Base-by-base conservation (phyloP, 2,888 invertebrate species). In the Macrosoma leucophasiata region DNA sequence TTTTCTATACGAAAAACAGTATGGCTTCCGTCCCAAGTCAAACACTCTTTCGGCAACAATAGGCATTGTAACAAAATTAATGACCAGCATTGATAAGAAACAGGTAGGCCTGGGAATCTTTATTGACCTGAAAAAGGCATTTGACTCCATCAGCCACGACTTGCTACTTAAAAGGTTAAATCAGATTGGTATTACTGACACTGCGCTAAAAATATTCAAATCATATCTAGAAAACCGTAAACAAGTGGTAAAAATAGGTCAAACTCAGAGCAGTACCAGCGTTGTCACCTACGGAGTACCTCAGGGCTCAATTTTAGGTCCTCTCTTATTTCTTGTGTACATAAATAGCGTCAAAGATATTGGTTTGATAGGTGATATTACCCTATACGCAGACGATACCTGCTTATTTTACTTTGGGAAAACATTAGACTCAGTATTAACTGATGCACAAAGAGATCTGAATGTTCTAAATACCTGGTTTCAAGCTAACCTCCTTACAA, bases 21-120 rank as follows among this genome's bases (percentile, higher is more conserved):
- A 33, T 8, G 37, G 32, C 1, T 37, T 37, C 8, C 13, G 4
- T 7, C 31, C 39, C 1, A 40, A 36, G 29, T 36, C 41, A 0
- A 41, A 33, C 17, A 44, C 46, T 3, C 20, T 43, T 1, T 29
- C 33, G 6, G 48, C 43, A 2, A 20, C 39, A 3, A 14, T 42
- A 1, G 48, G 43, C 17, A 13, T 46, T 9, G 23, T 41, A 1
- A 46, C 44, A 1, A 38, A 46, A 29, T 41, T 48, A 19, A 41
- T 39, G 24, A 26, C 15, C 1, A 31, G 30, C 8, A 44, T 46
- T 5, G 46, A 49, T 23, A 0, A 33, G 12, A 48, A 40, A 18
- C 26, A 29, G 10, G 20, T 39, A 3, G 38, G 15, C 8, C 8
- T 50, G 5, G 46, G 46, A 1, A 11, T 49, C 7, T 49, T 46